These are phyloP conservation scores for Xiphophorus maculatus DNA, from an alignment of 2,113 vertebrate genomes.

Conservation along the genomic window DNA sequence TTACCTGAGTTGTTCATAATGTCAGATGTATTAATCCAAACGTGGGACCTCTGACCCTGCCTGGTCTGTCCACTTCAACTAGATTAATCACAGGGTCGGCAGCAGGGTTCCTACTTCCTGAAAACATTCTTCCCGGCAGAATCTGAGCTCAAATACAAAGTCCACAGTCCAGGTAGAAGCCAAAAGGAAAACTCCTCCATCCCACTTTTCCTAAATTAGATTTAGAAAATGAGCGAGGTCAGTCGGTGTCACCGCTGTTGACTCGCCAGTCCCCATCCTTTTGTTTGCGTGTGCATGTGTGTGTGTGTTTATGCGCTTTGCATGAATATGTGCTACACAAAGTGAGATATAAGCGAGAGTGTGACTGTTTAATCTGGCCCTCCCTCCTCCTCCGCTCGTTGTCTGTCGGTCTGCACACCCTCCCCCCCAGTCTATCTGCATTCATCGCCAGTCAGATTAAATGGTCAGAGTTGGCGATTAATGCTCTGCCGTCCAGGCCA, in stretches of 20 bases:
- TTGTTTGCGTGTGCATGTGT: constrained; percentile 46
- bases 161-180: constrained; percentile 40
- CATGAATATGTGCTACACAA: constrained; percentile 42
- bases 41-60: constrained; percentile 37
- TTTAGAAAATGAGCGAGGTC: constrained; percentile 30
- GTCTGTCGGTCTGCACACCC: constrained; percentile 21
- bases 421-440: constrained; percentile 62
- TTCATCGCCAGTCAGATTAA: constrained; percentile 74
- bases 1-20: constrained; percentile 71
- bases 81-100: constrained; percentile 29
- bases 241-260: constrained; percentile 30
- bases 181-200: constrained; percentile 2
- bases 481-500: constrained; percentile 67
- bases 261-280: constrained; percentile 57
- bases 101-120: constrained; percentile 39
- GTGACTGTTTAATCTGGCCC: constrained; percentile 68
- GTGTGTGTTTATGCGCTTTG: constrained; percentile 27
- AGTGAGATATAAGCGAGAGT: constrained; percentile 63
- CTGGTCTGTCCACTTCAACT: constrained; percentile 33
- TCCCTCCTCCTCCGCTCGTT: constrained; percentile 34
- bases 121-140: constrained; percentile 40
- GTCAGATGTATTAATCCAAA: constrained; percentile 32
- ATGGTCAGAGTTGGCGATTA: constrained; percentile 76
- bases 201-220: constrained; percentile 14
- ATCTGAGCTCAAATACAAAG: constrained; percentile 43